phyloP scores from a whole-genome alignment of 2,113 vertebrate genomes.

The Labeo rohita region DNA sequence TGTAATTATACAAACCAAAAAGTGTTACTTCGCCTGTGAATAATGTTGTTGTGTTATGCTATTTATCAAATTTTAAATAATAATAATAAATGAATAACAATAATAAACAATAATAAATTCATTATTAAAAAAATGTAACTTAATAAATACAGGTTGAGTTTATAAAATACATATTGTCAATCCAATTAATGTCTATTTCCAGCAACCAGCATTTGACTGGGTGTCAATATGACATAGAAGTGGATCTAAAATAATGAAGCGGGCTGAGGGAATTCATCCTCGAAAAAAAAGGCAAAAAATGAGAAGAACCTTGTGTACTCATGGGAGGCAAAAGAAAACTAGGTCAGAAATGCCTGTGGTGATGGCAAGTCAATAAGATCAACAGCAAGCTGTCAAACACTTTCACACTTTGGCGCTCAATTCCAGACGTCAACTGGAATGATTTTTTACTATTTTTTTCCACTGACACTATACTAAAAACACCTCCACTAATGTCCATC shows the following conservation, averaged over 20 bases:
- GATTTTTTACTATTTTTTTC: not conserved
- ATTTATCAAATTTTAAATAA: no score
- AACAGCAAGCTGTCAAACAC: constrained; percentile 24
- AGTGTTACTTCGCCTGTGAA: no score
- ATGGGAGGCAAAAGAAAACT: not conserved
- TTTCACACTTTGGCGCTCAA: not conserved
- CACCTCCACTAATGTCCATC: not conserved
- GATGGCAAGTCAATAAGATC: constrained; percentile 20
- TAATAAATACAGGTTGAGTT: no score
- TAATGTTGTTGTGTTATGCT: no score
- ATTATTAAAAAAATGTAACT: no score
- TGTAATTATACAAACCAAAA: no score
- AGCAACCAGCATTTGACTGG: not conserved
- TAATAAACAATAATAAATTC: no score
- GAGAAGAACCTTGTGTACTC: not conserved
- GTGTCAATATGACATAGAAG: not conserved
- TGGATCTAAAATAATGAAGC: not conserved
- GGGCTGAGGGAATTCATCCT: not conserved
- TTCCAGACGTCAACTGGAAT: not conserved
- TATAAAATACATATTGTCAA: not conserved
- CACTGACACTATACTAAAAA: not conserved
- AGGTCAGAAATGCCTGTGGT: constrained; percentile 12
- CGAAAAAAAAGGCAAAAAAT: not conserved
- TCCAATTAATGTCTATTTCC: not conserved
- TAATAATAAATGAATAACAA: no score